Conservation (phyloP, 2,113 vertebrate species). For the Pollimyrus isidori region DNA sequence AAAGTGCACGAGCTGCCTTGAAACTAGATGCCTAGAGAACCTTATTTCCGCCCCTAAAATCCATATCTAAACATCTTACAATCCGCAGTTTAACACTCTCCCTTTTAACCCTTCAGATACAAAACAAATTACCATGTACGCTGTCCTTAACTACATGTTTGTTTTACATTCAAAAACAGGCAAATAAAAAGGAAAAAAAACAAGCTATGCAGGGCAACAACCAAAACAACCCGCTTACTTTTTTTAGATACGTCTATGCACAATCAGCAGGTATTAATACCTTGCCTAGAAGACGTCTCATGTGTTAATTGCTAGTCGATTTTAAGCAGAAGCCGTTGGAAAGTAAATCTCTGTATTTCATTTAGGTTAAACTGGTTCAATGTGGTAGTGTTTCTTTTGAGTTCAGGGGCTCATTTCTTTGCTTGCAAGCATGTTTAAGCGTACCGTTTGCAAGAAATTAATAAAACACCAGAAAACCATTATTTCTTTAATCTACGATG, state of each 20-base stretch:
- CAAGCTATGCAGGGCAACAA: neutral
- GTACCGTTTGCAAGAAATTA: neutral
- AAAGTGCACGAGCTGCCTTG: conserved; percentile 8
- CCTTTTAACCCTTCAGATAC: conserved; percentile 25
- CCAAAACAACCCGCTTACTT: neutral
- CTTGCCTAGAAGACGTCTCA: neutral
- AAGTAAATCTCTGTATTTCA: neutral
- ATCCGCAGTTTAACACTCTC: conserved; percentile 15
- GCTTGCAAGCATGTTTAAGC: neutral
- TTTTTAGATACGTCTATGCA: neutral
- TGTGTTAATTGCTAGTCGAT: neutral
- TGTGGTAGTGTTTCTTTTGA: neutral
- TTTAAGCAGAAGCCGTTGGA: neutral
- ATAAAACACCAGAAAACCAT: neutral
- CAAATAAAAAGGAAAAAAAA: neutral
- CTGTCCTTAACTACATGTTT: neutral
- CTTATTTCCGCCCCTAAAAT: neutral
- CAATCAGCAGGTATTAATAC: neutral
- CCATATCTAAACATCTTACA: neutral
- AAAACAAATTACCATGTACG: neutral
- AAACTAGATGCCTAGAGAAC: conserved; percentile 5
- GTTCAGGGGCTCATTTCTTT: neutral
- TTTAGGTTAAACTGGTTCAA: neutral
- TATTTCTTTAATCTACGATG: neutral
- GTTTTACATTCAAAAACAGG: neutral